Base-by-base conservation (phyloP, 2,113 vertebrate genomes). In the Edolisoma coerulescens region DNA sequence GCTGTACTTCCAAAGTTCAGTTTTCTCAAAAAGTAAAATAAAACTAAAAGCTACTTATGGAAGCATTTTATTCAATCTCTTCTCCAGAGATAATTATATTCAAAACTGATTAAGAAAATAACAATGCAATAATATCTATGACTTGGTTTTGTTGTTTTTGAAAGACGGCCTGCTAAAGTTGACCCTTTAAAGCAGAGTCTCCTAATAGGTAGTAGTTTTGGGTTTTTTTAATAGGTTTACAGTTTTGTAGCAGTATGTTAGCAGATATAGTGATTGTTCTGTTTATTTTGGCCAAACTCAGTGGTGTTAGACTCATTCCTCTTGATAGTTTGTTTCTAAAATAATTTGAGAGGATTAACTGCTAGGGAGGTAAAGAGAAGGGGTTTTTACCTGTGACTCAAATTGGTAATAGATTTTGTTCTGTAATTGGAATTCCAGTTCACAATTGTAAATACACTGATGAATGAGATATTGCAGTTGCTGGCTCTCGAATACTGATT, bases 381-480 rank as follows among this genome's bases (percentile, higher is more conserved):
- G 37, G 5, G 3, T 74, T 91, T 92, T 83, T 68, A 57, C 35
- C 33, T 2, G 1, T 88, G n/a, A 54, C 63, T 93, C 42, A 74
- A 67, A 63, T 32, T 67, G 42, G 45, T 86, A 92, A 70, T 86
- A 94, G 60, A 63, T 95, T 92, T 83, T 88, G 50, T 61, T 92
- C 30, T 24, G 68, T 95, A 86, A 80, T 49, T 91, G 81, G 37
- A 93, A 95, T 93, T 95, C 33, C 19, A 79, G 60, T 75, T 95
- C 87, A 75, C 82, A 80, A 7, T 90, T 90, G 59, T 56, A 33
- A 69, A 85, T 86, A 80, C 16, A 7, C 50, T 86, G 59, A 74
- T 82, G 89, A 92, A 88, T 76, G 90, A 90, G 79, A 73, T 80
- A 69, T 44, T 92, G 79, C 76, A 57, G 21, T 76, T 85, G 19